Conservation (phyloP, 2,888 invertebrate species). For the Brenthis ino region DNA sequence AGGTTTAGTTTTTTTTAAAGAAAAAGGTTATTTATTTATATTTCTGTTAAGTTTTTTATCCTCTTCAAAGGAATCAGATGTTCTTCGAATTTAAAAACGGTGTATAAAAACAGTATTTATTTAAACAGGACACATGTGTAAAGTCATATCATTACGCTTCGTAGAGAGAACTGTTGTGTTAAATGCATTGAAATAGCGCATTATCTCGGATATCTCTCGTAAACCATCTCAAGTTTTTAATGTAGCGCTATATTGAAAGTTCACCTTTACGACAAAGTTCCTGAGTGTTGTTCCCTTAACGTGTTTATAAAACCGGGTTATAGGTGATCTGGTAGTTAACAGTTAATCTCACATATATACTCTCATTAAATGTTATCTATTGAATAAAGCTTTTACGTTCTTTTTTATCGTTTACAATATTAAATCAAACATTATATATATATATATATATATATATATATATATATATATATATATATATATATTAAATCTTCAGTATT, state of each 20-base stretch:
- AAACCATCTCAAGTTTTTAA: conserved; percentile 34
- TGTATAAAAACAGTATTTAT: conserved; percentile 2
- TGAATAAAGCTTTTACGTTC: too few relatives aligned
- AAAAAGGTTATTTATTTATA: too few relatives aligned
- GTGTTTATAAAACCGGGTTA: not conserved
- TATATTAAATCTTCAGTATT: too few relatives aligned
- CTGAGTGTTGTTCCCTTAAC: conserved; percentile 2
- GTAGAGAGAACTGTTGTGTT: conserved; percentile 23
- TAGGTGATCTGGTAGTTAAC: not conserved
- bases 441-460: too few relatives aligned
- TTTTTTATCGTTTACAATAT: too few relatives aligned
- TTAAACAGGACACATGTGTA: conserved; percentile 13
- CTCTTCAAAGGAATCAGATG: not conserved
- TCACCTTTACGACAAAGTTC: conserved; percentile 26
- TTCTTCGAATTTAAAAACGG: not conserved
- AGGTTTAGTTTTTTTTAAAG: too few relatives aligned
- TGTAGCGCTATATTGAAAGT: conserved; percentile 29
- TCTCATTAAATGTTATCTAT: too few relatives aligned
- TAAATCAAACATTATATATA: too few relatives aligned
- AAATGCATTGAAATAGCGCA: conserved; percentile 41
- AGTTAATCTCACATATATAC: not conserved
- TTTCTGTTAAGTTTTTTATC: not conserved
- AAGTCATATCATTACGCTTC: conserved; percentile 14
- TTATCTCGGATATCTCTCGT: conserved; percentile 34
- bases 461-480: too few relatives aligned